Conservation (phyloP, 2,888 invertebrate species). For the Podabrus alpinus region DNA sequence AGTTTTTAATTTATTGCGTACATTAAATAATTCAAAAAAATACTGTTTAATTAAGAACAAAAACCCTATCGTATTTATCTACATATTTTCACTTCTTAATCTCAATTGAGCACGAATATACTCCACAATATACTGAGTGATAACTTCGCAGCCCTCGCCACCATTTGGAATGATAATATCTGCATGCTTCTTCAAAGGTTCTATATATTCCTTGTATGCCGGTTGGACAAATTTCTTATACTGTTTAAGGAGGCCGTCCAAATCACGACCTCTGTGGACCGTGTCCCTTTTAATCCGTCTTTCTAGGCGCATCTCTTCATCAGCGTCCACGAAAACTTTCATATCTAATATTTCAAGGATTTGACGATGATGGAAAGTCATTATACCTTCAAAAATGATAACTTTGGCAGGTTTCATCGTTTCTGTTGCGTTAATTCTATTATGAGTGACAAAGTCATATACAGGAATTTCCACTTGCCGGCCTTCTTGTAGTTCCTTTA, state of each 20-base stretch:
- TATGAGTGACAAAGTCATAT: slow-evolving; percentile 95
- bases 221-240: slow-evolving; percentile 98
- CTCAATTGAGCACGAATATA: slow-evolving; percentile 97
- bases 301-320: slow-evolving; percentile 93
- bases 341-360: slow-evolving; percentile 89
- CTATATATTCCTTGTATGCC: slow-evolving; percentile 96
- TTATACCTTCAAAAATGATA: slow-evolving; percentile 98
- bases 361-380: slow-evolving; percentile 88
- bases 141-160: slow-evolving; percentile 89
- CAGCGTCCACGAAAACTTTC: slow-evolving; percentile 99
- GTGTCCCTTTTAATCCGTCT: slow-evolving; percentile 87
- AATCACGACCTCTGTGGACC: slow-evolving; percentile 86
- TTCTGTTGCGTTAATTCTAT: slow-evolving; percentile 88
- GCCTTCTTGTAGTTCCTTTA: slow-evolving; percentile 88
- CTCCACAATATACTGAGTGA: slow-evolving; percentile 95
- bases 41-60: no score
- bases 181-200: slow-evolving; percentile 90
- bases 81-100: no score
- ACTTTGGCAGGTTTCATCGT: slow-evolving; percentile 99
- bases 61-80: no score
- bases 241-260: slow-evolving; percentile 94
- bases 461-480: slow-evolving; percentile 97
- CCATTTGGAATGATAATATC: slow-evolving; percentile 98
- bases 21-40: no score
- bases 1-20: no score